Base-by-base conservation (phyloP, 2,888 invertebrate species). In the Drosophila eohydei region DNA sequence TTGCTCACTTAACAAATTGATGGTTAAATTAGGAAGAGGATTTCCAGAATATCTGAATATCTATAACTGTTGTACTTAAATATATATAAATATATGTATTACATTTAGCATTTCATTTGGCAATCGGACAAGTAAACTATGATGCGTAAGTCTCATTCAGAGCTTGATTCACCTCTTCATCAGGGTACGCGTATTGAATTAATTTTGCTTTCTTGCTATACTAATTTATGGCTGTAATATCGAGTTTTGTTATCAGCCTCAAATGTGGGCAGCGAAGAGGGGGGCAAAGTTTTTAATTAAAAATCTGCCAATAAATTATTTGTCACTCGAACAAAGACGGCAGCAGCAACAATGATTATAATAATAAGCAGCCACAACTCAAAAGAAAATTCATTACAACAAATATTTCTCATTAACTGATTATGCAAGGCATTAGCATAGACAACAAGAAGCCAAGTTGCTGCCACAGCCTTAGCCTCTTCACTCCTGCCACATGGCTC, bases 321-420 rank as follows among this genome's bases (percentile, higher is more conserved):
- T 87, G 81, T 81, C 76, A 79, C 70, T 72, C 75, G 66, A 74
- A 80, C 81, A 81, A 81, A 70, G 68, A 68, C 62, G 51, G 46
- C 65, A 62, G 69, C 65, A 62, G 61, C 56, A 76, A 68, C 72
- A 72, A 65, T 72, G 62, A 68, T 77, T 57, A 77, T 77, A 72
- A 76, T 59, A 50, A 69, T 67, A 67, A 68, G 70, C 66, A 74
- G 52, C 77, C 78, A 38, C 78, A 78, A 64, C 78, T 74, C 83
- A 79, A 83, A 81, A 84, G 87, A 83, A 85, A 85, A 82, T 82
- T 82, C 80, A 82, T 79, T 83, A 88, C 88, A 78, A 88, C 86
- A 85, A 86, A 83, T 81, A 83, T 88, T 83, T 86, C 88, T 87
- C 88, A 88, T 88, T 87, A 87, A 87, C 86, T 87, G 86, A 87